Percentiles rank a stretch among this genome's conserved stretches.
Evolutionary conservation across 2,113 vertebrate genomes (phyloP).

Genomic region (Hypocryptadius cinnamomeus): DNA sequence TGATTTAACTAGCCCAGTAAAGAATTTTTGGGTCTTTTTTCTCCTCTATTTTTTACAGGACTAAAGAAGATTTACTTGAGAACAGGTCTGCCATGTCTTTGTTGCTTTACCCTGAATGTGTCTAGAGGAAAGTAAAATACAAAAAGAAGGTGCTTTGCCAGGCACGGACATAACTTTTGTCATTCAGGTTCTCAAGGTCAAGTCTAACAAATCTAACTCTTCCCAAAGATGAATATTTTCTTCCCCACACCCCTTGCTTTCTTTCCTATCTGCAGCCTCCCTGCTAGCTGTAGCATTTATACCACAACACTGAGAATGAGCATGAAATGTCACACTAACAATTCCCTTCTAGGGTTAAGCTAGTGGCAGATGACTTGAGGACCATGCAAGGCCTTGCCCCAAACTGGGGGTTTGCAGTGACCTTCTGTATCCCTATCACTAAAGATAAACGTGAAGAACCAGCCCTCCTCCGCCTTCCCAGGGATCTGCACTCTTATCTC

Average conservation of each 20-base stretch:
- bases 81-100: not conserved
- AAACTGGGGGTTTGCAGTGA: not conserved
- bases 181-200: not conserved
- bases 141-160: not conserved
- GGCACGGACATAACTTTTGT: not conserved
- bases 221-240: not conserved
- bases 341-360: not conserved
- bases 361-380: not conserved
- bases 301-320: not conserved
- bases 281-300: not conserved
- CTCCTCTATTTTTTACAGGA: not conserved
- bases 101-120: not conserved
- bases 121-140: not conserved
- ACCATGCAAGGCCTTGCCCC: not conserved
- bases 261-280: not conserved
- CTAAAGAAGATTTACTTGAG: not conserved
- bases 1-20: not conserved
- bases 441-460: slow-evolving; percentile 31
- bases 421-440: not conserved
- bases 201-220: not conserved
- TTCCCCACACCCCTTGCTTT: not conserved
- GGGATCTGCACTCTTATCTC: slow-evolving; percentile 16
- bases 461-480: not conserved
- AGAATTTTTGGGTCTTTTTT: not conserved
- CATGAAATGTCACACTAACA: not conserved